phyloP scores from a whole-genome alignment of 2,888 invertebrate genomes.

The Archips xylosteana region DNA sequence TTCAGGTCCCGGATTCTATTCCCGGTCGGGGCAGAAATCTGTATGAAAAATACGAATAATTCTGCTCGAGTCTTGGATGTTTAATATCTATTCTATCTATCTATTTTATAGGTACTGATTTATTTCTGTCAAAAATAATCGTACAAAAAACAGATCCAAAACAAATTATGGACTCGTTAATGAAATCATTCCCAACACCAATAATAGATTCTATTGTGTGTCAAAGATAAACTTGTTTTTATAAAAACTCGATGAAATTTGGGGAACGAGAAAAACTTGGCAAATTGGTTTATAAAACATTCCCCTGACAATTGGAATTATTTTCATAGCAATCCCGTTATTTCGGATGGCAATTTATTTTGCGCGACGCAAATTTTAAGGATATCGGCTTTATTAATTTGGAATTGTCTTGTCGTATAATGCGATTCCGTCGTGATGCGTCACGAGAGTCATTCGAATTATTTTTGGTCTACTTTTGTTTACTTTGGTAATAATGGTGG shows the following conservation, averaged over 20 bases:
- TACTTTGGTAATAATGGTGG: no score
- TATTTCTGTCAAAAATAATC: no score
- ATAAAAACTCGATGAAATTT: conserved; percentile 40
- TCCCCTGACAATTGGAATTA: conserved; percentile 77
- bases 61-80: no score
- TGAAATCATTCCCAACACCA: conserved; percentile 6
- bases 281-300: conserved; percentile 75
- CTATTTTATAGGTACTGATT: no score
- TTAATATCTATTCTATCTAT: no score
- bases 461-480: no score
- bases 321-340: conserved; percentile 46
- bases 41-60: no score
- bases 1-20: no score
- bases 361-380: conserved; percentile 38
- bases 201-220: conserved; percentile 25
- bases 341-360: conserved; percentile 45
- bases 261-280: conserved; percentile 55
- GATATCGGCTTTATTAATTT: conserved; percentile 20
- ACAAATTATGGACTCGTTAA: conserved; percentile 3
- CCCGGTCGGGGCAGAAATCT: no score
- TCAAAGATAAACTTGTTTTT: conserved; percentile 26
- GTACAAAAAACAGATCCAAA: not conserved
- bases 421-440: not conserved
- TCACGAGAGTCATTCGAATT: no score
- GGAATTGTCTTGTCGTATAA: not conserved